Base-by-base conservation (phyloP, 1,140 invertebrate species). In the Trichoplusia ni region DNA sequence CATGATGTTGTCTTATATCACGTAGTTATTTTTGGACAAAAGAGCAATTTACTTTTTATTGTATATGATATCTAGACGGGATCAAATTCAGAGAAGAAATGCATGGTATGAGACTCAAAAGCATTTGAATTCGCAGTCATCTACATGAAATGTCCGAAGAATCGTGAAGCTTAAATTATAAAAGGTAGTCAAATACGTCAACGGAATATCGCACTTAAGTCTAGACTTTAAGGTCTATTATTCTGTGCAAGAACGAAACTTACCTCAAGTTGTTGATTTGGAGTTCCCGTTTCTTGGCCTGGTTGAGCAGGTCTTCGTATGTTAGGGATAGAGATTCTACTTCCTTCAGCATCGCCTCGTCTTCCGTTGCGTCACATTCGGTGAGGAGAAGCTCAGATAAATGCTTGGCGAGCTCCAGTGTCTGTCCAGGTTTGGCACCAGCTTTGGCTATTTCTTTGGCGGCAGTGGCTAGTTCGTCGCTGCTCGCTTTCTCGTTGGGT, bases 251-350 rank as follows among this genome's bases (percentile, higher is more conserved):
- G 8, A 18, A 18, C 27, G 8, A 21, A 13, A 81, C 80, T 75
- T 64, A 95, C 95, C 94, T 95, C 35, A 95, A 82, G 81, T 95
- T 95, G 72, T 93, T 92, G 25, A 96, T 93, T 80, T 94, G 93
- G 63, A 94, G 93, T 86, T 96, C 94, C 56, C 94, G 92, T 68
- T 94, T 93, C 79, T 95, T 94, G 23, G 95, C 95, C 77, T 93
- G 92, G 21, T 91, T 89, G 19, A 95, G 83, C 46, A 97, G 92
- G 46, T 93, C 91, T 49, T 95, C 93, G 84, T 95, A 97, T 81
- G 93, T 92, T 44, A 93, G 75, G 6, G 92, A 86, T 9, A 97
- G 88, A 46, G 92, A 89, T 67, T 92, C 82, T 5, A 97, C 94
- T 80, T 95, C 93, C 2, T 91, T 89, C 27, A 93, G 89, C 79